These are phyloP conservation scores for Cygnus buccinator DNA, from an alignment of 2,113 vertebrate species.

Conservation along the genomic window DNA sequence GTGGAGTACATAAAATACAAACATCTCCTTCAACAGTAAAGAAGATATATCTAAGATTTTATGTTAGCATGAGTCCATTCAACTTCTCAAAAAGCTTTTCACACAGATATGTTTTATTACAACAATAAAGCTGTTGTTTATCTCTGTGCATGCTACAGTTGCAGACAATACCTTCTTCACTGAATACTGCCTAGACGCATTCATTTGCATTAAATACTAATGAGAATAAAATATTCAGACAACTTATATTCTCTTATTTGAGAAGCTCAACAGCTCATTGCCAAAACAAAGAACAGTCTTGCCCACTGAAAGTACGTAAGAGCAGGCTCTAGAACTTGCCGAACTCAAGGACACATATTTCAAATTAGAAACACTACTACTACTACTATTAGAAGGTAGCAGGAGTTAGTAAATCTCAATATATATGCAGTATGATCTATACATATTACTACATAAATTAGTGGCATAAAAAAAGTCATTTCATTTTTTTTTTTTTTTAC, in stretches of 20 bases:
- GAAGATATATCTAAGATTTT: background rate
- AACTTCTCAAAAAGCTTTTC: background rate
- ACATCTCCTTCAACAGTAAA: background rate
- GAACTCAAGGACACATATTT: background rate
- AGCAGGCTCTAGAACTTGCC: background rate
- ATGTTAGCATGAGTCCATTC: background rate
- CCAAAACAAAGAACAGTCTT: background rate
- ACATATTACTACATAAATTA: background rate
- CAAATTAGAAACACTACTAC: background rate
- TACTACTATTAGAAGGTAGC: background rate
- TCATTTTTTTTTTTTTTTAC: background rate
- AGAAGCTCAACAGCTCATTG: background rate
- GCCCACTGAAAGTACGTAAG: background rate
- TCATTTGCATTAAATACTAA: background rate
- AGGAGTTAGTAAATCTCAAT: background rate
- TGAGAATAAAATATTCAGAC: background rate
- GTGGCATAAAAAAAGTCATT: rapidly evolving
- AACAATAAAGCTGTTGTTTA: background rate
- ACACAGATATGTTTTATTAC: background rate
- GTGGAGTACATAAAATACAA: background rate
- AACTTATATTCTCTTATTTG: background rate
- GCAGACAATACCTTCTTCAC: background rate
- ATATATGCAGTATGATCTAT: background rate
- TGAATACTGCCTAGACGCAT: background rate
- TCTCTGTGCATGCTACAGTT: background rate